Evolutionary conservation across 2,888 invertebrate genomes (phyloP).

Genomic region (Drosophila monieri): DNA sequence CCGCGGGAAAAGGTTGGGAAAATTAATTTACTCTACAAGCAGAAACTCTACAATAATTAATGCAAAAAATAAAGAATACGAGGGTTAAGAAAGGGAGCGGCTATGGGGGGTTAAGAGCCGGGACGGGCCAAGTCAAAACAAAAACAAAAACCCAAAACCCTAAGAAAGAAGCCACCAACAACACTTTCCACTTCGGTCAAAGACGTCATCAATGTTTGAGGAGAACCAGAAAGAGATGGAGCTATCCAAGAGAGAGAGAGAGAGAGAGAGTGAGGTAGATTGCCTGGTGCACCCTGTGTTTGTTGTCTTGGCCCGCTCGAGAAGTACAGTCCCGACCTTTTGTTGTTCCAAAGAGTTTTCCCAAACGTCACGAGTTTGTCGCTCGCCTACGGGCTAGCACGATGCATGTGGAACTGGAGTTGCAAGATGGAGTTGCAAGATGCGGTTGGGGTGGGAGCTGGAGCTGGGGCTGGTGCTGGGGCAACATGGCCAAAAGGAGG

Average conservation of each 20-base stretch:
- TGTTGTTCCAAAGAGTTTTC: conserved; percentile 26
- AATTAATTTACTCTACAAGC: conserved; percentile 55
- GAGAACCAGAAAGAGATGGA: conserved; percentile 2
- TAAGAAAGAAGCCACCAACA: conserved; percentile 52
- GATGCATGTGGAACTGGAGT: conserved; percentile 11
- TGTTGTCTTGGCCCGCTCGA: conserved; percentile 8
- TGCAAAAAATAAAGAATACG: conserved; percentile 20
- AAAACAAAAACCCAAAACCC: conserved; percentile 40
- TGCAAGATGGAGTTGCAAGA: conserved; percentile 1
- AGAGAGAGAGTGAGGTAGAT: not conserved
- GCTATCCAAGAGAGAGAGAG: not conserved
- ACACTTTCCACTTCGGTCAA: conserved; percentile 50
- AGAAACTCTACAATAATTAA: conserved; percentile 28
- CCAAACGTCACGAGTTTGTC: conserved; percentile 42
- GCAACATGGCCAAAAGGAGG: not conserved
- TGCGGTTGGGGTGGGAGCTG: not conserved
- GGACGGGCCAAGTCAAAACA: conserved; percentile 32
- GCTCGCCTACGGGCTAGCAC: conserved; percentile 31
- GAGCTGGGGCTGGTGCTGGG: not conserved
- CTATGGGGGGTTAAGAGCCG: conserved; percentile 11
- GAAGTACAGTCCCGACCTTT: conserved; percentile 41
- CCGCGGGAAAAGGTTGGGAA: conserved; percentile 32
- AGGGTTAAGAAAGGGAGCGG: not conserved
- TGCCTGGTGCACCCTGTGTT: conserved; percentile 21
- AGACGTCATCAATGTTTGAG: conserved; percentile 40